Conservation (phyloP, 2,113 vertebrate species). For the Crotalus horridus region DNA sequence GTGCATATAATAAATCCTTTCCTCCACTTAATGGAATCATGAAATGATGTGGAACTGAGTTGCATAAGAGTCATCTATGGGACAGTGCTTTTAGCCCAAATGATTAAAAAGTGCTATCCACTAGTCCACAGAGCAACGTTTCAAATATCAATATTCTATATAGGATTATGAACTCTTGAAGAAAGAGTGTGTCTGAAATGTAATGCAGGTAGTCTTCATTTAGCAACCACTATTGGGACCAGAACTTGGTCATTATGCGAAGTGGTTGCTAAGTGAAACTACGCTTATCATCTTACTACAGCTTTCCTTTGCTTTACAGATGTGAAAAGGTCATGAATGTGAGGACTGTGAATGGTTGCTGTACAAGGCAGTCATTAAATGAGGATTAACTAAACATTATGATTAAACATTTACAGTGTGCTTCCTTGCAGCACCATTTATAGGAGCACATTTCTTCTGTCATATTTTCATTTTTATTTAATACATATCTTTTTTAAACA, state of each 20-base stretch:
- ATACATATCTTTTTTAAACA: neutral
- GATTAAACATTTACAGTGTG: neutral
- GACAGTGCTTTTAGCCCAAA: neutral
- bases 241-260: neutral
- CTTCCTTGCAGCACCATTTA: neutral
- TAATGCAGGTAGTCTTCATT: neutral
- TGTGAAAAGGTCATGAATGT: neutral
- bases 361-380: neutral
- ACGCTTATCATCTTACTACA: neutral
- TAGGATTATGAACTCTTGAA: neutral
- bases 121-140: neutral
- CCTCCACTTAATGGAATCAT: neutral
- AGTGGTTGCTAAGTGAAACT: neutral
- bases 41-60: neutral
- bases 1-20: neutral
- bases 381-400: neutral
- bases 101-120: neutral
- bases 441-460: neutral
- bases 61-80: neutral
- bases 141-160: neutral
- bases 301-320: neutral
- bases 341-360: neutral
- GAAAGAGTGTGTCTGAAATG: neutral
- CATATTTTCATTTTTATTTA: neutral
- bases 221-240: neutral